These are phyloP conservation scores for Enteromius anoplus DNA, from an alignment of 2,797 vertebrate species.

Conservation along the genomic window DNA sequence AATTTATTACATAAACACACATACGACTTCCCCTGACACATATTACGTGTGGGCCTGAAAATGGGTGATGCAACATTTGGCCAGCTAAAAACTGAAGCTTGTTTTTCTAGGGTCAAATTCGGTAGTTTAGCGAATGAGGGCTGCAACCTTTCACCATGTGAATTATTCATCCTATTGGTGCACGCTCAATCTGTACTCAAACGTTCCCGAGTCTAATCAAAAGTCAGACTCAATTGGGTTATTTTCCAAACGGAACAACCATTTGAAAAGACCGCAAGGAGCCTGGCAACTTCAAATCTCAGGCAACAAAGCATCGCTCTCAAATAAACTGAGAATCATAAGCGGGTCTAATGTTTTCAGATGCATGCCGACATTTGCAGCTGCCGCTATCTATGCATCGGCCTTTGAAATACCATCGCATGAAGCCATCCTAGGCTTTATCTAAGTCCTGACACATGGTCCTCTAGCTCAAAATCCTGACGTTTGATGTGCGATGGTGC, in stretches of 20 bases:
- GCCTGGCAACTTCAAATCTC: constrained; percentile 27
- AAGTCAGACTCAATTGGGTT: neutral
- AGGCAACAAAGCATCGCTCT: constrained; percentile 33
- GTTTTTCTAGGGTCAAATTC: constrained; percentile 69
- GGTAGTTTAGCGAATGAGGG: constrained; percentile 74
- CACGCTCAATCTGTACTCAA: neutral
- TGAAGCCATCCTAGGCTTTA: constrained; percentile 45
- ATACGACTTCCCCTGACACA: neutral
- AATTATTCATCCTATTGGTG: constrained; percentile 3
- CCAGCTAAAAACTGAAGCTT: constrained; percentile 52
- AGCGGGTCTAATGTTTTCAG: constrained; percentile 45
- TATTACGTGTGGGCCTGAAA: constrained; percentile 37
- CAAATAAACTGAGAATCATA: constrained; percentile 9
- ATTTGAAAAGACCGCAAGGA: constrained; percentile 9
- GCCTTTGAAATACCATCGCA: constrained; percentile 52
- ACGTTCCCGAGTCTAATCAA: neutral
- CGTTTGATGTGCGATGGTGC: constrained; percentile 42
- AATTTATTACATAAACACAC: neutral
- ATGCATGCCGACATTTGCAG: constrained; percentile 52
- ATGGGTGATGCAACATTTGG: constrained; percentile 24
- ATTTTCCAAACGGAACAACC: neutral
- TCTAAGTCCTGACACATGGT: constrained; percentile 43
- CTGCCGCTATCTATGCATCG: constrained; percentile 52
- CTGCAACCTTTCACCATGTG: constrained; percentile 67
- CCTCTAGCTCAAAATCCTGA: constrained; percentile 35